Percentiles rank a stretch among this genome's conserved stretches.
Conservation (phyloP, 2,113 vertebrate species). For the Dendrocopos noguchii region DNA sequence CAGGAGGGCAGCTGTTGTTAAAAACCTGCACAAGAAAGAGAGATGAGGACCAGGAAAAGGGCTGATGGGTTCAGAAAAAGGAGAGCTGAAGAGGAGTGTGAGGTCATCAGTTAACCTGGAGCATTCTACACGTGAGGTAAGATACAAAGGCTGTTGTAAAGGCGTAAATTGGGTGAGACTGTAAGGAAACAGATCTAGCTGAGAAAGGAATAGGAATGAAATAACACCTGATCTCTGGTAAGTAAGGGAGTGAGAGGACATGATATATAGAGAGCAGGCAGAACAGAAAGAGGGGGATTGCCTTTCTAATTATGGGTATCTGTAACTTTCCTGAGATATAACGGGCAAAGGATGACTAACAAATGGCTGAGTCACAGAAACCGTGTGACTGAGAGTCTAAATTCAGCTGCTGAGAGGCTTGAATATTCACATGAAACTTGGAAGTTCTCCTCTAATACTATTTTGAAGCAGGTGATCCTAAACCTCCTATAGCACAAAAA, state of each 20-base stretch:
- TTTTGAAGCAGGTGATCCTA: slow-evolving; percentile 31
- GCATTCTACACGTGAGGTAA: accelerated
- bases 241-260: background rate
- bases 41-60: accelerated
- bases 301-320: slow-evolving; percentile 63
- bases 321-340: slow-evolving; percentile 50
- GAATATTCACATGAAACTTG: slow-evolving; percentile 14
- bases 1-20: background rate
- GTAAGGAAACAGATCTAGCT: background rate
- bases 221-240: background rate
- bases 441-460: slow-evolving; percentile 12
- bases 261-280: background rate
- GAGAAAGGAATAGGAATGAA: background rate
- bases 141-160: background rate
- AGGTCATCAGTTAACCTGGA: background rate
- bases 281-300: slow-evolving; percentile 38
- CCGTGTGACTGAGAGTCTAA: slow-evolving; percentile 50
- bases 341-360: slow-evolving; percentile 56
- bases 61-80: background rate
- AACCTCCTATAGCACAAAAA: background rate
- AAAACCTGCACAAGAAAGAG: background rate
- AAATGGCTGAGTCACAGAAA: slow-evolving; percentile 57
- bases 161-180: background rate
- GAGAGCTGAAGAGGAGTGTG: background rate
- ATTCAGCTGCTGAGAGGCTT: slow-evolving; percentile 13